Conservation (phyloP, 2,797 vertebrate genomes). For the Sciurus vulgaris region DNA sequence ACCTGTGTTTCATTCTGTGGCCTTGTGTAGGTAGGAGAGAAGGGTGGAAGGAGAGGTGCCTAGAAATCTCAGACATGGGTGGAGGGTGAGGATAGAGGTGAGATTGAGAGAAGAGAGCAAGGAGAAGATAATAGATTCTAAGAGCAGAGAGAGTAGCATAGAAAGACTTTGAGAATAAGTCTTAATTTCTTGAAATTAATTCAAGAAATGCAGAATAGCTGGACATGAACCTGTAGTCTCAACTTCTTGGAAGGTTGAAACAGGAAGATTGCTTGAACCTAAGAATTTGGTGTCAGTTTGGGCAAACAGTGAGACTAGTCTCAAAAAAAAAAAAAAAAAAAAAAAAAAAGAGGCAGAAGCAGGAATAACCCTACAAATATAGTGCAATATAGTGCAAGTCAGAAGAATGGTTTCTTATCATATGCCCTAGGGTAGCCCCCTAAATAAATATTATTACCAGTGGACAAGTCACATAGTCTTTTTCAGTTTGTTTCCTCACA, state of each 20-base stretch:
- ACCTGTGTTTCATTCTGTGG: not conserved
- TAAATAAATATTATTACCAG: not conserved
- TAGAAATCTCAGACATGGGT: not conserved
- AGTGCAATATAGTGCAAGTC: not conserved
- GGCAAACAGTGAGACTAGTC: not conserved
- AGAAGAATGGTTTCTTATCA: conserved; percentile 36
- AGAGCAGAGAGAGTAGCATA: not conserved
- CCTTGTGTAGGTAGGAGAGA: not conserved
- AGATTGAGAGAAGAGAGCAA: not conserved
- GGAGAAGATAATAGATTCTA: not conserved
- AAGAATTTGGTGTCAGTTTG: not conserved
- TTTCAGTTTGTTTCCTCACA: conserved; percentile 19
- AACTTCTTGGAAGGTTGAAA: not conserved
- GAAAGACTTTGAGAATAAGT: not conserved
- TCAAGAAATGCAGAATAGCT: conserved; percentile 26
- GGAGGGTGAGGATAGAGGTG: not conserved
- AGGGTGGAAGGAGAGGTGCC: not conserved
- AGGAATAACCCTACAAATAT: conserved; percentile 31
- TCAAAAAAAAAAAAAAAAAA: no score
- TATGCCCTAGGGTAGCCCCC: not conserved
- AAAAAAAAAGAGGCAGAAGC: not conserved
- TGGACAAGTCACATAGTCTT: not conserved
- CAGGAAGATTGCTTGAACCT: not conserved
- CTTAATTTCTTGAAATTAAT: conserved; percentile 47
- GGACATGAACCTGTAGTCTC: no score